Evolutionary conservation across 2,888 invertebrate species (phyloP), one percentile per base, ranked within the genome.

Genomic region (Phragmatobia fuliginosa): DNA sequence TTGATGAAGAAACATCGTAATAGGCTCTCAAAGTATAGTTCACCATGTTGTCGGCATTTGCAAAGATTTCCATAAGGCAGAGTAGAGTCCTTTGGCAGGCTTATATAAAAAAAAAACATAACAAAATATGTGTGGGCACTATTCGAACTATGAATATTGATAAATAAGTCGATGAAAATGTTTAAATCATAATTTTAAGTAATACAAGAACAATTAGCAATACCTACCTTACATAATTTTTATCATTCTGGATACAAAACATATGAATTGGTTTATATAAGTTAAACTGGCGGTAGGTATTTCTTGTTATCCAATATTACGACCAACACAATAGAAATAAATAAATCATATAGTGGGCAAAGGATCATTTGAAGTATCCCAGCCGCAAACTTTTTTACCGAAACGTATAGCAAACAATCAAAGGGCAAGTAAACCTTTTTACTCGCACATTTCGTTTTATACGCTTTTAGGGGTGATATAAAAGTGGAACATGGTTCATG

Each of bases 351-450:
- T 65, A 75, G 66, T 73, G 64, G 73, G 73, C 73, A 74, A 74
- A 73, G 77, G 75, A 80, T 80, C 75, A 77, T 75, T 82, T 81
- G 78, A 80, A 79, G 74, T 76, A 74, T 74, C 56, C 75, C 49
- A 70, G 68, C 76, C 72, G 68, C 76, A 81, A 84, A 84, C 76
- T 79, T 85, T 83, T 80, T 81, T 79, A 72, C 77, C 79, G 77
- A 80, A 85, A 87, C 81, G 83, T 90, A 90, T 89, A 83, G 87
- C 88, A 89, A 89, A 89, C 89, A 91, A 91, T 91, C 91, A 91
- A 91, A 90, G 88, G 87, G 83, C 87, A 86, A 87, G 87, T 82
- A 90, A 90, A 90, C 88, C 89, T 88, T 90, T 82, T 90, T 89
- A 87, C 86, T 84, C 84, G 83, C 86, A 88, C 89, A 88, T 87